Evolutionary conservation across 2,797 vertebrate genomes (phyloP), one percentile per base, ranked within the genome.

Genomic region (Acrossocheilus wenchowensis): DNA sequence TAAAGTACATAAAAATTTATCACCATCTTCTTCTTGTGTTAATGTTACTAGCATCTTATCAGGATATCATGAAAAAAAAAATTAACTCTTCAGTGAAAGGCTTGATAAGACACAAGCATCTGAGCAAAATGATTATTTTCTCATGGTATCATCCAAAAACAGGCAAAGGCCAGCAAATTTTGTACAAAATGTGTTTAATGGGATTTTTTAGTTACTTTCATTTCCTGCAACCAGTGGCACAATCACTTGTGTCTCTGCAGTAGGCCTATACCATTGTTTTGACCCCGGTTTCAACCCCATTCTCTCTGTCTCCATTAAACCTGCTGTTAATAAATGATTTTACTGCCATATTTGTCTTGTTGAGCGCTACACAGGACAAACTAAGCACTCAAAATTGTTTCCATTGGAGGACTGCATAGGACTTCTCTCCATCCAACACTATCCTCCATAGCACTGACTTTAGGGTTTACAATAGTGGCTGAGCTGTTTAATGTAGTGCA

Each of bases 401-500:
- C 88, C 85, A 84, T 62, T 64, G 39, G 57, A 21, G 50, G 21
- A 54, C 8, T 75, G 72, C 45, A 73, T 84, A 74, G 72, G 74
- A 77, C 75, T 73, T 87, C 82, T 86, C 57, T 77, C 36, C 66
- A 50, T 43, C 50, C 66, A n/a, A 23, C 12, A 75, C 84, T 85
- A 81, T 90, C 89, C 87, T 60, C 88, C 87, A 50, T 50, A 84
- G 71, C 83, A 84, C 57, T 39, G 71, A 71, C 60, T 73, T 30
- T 30, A 62, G 50, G 78, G 90, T 91, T 92, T 91, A 92, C 87
- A 90, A 75, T 84, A 88, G 85, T 19, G 23, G 21, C 72, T 52
- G 85, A 88, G 80, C 82, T 91, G 90, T 91, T 91, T 91, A 90
- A 91, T 87, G 39, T 87, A 84, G 75, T 79, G 78, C 73, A 3